phyloP scores from a whole-genome alignment of 2,797 vertebrate genomes.

The Falco naumanni region DNA sequence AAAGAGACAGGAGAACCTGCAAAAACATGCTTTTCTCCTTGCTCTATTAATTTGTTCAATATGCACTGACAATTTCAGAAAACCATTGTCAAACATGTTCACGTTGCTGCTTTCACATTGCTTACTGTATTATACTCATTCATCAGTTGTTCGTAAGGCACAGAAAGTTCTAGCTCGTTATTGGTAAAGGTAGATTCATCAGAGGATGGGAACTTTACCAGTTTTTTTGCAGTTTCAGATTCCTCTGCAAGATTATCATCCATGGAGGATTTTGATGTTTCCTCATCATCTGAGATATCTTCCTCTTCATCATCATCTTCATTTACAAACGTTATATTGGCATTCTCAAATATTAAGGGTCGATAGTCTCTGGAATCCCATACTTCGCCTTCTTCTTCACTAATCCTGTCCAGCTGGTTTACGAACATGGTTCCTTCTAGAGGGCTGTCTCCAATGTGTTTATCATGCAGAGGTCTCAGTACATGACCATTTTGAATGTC shows the following conservation, averaged over 20 bases:
- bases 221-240: slow-evolving; percentile 67
- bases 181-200: slow-evolving; percentile 90
- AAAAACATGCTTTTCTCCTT: slow-evolving; percentile 16
- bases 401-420: slow-evolving; percentile 95
- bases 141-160: slow-evolving; percentile 91
- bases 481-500: slow-evolving; percentile 83
- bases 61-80: slow-evolving; percentile 13
- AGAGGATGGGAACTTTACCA: slow-evolving; percentile 77
- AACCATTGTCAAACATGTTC: slow-evolving; percentile 40
- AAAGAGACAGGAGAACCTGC: slow-evolving; percentile 20
- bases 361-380: slow-evolving; percentile 91
- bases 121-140: slow-evolving; percentile 90
- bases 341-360: slow-evolving; percentile 86
- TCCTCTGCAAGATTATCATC: slow-evolving; percentile 78
- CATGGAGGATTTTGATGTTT: slow-evolving; percentile 84
- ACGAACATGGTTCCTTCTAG: slow-evolving; percentile 75
- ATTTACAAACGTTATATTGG: slow-evolving; percentile 90
- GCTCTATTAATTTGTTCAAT: slow-evolving; percentile 1
- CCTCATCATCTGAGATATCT: slow-evolving; percentile 84
- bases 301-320: slow-evolving; percentile 80
- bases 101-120: slow-evolving; percentile 81
- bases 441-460: slow-evolving; percentile 68
- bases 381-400: slow-evolving; percentile 81
- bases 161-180: slow-evolving; percentile 83
- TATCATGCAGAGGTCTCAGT: slow-evolving; percentile 80